A percentile compares a stretch with the other conserved stretches of the same genome.
These are phyloP conservation scores for Pharmacophagus antenor DNA, from an alignment of 2,888 invertebrate genomes.

Conservation along the genomic window DNA sequence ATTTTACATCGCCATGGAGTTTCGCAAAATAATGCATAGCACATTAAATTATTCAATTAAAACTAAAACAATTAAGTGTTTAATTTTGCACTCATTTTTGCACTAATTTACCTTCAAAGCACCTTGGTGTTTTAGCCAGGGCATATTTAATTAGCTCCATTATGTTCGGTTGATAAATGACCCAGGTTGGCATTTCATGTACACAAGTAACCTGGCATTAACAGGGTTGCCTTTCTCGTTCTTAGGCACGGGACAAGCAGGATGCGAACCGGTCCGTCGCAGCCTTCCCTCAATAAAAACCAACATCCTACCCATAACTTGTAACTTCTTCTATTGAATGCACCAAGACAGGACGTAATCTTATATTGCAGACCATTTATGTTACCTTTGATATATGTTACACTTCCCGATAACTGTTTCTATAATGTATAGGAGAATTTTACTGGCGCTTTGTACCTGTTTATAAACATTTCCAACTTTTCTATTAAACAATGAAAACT, in stretches of 20 bases:
- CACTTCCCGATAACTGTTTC: slow-evolving; percentile 16
- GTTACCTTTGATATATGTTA: slow-evolving; percentile 8
- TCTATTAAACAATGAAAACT: not conserved
- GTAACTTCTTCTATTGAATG: slow-evolving; percentile 19
- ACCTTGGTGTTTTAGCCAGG: slow-evolving; percentile 29
- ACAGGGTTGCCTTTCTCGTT: slow-evolving; percentile 56
- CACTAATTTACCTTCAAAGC: slow-evolving; percentile 6
- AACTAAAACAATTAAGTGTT: not conserved
- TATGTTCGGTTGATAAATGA: slow-evolving; percentile 38
- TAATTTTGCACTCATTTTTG: not conserved
- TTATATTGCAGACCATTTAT: slow-evolving; percentile 18
- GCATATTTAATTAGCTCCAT: slow-evolving; percentile 36
- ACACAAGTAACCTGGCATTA: slow-evolving; percentile 37
- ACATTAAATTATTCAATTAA: not conserved
- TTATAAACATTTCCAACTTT: not conserved
- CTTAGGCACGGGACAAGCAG: slow-evolving; percentile 58
- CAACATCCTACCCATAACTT: slow-evolving; percentile 42
- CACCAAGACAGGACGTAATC: slow-evolving; percentile 15
- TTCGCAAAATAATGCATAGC: no score
- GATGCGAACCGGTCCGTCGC: slow-evolving; percentile 61
- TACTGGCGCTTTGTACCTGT: not conserved
- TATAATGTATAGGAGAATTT: not conserved
- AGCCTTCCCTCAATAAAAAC: slow-evolving; percentile 53
- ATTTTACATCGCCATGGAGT: no score
- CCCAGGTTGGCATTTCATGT: slow-evolving; percentile 46